A percentile compares a stretch with the other conserved stretches of the same genome.
These are phyloP conservation scores for Strix occidentalis DNA, from an alignment of 2,797 vertebrate genomes.

Conservation along the genomic window DNA sequence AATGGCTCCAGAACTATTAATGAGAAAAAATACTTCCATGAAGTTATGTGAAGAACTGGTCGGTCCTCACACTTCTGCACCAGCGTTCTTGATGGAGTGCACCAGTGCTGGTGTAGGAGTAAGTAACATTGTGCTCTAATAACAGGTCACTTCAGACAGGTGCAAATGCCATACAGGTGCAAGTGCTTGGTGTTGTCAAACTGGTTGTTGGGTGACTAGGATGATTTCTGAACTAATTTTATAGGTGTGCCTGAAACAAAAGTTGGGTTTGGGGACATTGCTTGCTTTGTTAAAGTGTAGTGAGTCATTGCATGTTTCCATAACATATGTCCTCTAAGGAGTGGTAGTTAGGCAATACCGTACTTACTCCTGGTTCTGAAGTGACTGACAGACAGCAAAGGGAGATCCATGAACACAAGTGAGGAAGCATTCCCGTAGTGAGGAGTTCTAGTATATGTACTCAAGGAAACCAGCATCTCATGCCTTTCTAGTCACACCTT, in stretches of 20 bases:
- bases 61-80: not conserved
- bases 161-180: not conserved
- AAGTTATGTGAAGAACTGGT: not conserved
- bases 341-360: not conserved
- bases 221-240: not conserved
- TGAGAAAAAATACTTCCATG: not conserved
- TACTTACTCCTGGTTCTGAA: not conserved
- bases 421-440: not conserved
- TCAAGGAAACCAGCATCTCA: not conserved
- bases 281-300: not conserved
- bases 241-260: not conserved
- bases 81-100: not conserved
- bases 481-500: not conserved
- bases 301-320: not conserved
- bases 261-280: not conserved
- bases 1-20: not conserved
- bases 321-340: not conserved
- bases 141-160: not conserved
- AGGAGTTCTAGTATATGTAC: not conserved
- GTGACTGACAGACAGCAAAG: fast-evolving
- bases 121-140: not conserved
- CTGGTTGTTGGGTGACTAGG: not conserved
- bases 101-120: not conserved
- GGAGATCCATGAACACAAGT: not conserved
- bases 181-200: not conserved